Evolutionary conservation across 2,797 vertebrate genomes (phyloP).

Genomic region (Nyctalus aviator): DNA sequence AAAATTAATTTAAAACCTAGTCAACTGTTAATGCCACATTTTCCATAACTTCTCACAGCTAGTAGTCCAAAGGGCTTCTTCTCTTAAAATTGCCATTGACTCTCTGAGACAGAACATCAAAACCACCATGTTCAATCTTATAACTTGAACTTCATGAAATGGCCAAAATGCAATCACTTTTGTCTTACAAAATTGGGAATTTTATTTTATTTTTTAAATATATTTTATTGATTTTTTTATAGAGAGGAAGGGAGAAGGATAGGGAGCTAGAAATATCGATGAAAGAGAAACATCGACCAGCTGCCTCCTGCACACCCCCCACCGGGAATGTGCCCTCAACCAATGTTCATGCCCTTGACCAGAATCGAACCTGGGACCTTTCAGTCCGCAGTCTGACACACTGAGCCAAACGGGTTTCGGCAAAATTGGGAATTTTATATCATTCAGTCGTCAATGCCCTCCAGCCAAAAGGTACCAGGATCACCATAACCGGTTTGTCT

Average conservation of each 20-base stretch:
- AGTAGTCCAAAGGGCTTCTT: not conserved
- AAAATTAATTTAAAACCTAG: slow-evolving; percentile 46
- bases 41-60: not conserved
- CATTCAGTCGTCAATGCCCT: not conserved
- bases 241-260: too few relatives aligned
- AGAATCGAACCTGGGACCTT: too few relatives aligned
- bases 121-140: not conserved
- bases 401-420: too few relatives aligned
- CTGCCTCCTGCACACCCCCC: too few relatives aligned
- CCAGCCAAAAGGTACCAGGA: not conserved
- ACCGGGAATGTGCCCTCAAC: too few relatives aligned
- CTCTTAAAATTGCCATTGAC: not conserved
- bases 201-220: not conserved
- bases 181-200: not conserved
- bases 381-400: too few relatives aligned
- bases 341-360: too few relatives aligned
- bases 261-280: too few relatives aligned
- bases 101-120: not conserved
- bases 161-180: not conserved
- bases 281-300: too few relatives aligned
- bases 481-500: too few relatives aligned
- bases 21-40: not conserved
- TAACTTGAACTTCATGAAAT: not conserved
- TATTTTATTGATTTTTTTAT: too few relatives aligned
- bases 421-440: not conserved